A percentile compares a stretch with the other conserved stretches of the same genome.
phyloP scores from a whole-genome alignment of 1,140 invertebrate genomes.

The Cataglyphis hispanica region DNA sequence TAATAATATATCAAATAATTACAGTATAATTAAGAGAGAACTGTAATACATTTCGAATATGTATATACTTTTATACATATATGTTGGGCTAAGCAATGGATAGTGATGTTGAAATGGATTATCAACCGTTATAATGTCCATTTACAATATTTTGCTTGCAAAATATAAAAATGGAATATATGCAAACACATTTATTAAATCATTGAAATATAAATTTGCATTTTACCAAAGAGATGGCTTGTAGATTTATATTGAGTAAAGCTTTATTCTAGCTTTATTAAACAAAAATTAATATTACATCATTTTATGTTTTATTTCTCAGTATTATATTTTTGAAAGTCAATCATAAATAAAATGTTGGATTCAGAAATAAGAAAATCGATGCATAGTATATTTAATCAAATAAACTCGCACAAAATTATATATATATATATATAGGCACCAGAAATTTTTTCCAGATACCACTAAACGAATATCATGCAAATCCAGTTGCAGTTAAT shows the following conservation, averaged over 20 bases:
- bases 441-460: not conserved
- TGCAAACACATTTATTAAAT: not conserved
- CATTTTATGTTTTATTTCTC: not conserved
- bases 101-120: conserved; percentile 1
- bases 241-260: not conserved
- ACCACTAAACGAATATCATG: not conserved
- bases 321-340: not conserved
- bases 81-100: not conserved
- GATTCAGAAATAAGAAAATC: not conserved
- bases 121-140: not conserved
- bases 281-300: not conserved
- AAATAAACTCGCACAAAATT: not conserved
- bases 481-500: conserved; percentile 34
- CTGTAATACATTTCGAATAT: not conserved
- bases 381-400: not conserved
- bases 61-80: not conserved
- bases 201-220: not conserved
- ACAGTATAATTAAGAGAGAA: conserved; percentile 4
- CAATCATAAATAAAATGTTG: not conserved
- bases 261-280: not conserved
- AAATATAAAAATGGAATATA: not conserved
- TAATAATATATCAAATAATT: conserved; percentile 22
- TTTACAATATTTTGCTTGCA: conserved; percentile 1
- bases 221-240: not conserved
- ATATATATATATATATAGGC: not conserved